These are phyloP conservation scores for Leucoraja erinaceus DNA, from an alignment of 2,113 vertebrate species.

Conservation along the genomic window DNA sequence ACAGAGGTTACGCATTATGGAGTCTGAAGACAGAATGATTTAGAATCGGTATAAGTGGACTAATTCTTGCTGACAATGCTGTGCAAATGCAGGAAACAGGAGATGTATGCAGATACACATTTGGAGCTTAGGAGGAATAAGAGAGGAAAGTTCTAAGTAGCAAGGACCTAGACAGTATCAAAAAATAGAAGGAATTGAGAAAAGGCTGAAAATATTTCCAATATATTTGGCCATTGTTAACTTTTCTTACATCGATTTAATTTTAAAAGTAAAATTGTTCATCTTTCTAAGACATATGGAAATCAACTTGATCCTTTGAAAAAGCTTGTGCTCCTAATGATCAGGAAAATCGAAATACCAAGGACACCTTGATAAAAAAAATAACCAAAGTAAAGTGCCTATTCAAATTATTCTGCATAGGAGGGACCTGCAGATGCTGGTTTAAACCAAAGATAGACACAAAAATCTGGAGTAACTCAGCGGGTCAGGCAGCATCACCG, in stretches of 20 bases:
- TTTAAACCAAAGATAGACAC: too few species aligned
- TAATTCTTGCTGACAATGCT: not conserved
- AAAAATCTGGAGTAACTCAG: too few species aligned
- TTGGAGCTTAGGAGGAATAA: not conserved
- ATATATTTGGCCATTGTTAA: not conserved
- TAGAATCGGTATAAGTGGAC: not conserved
- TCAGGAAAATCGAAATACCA: not conserved
- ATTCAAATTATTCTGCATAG: not conserved
- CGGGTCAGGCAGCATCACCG: too few species aligned
- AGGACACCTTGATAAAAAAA: not conserved
- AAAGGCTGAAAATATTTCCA: not conserved
- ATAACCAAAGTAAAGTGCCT: not conserved
- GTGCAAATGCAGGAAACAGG: not conserved
- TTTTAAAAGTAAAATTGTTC: not conserved
- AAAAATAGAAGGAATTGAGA: not conserved
- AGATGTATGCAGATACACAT: not conserved
- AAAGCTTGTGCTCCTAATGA: not conserved
- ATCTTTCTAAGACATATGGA: not conserved
- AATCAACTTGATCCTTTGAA: not conserved
- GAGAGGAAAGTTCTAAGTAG: not conserved
- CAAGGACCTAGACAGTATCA: not conserved
- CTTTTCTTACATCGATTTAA: not conserved
- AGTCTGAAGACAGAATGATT: not conserved
- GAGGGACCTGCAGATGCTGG: too few species aligned
- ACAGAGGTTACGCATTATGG: not conserved